phyloP scores from a whole-genome alignment of 2,113 vertebrate genomes.

The Connochaetes taurinus region DNA sequence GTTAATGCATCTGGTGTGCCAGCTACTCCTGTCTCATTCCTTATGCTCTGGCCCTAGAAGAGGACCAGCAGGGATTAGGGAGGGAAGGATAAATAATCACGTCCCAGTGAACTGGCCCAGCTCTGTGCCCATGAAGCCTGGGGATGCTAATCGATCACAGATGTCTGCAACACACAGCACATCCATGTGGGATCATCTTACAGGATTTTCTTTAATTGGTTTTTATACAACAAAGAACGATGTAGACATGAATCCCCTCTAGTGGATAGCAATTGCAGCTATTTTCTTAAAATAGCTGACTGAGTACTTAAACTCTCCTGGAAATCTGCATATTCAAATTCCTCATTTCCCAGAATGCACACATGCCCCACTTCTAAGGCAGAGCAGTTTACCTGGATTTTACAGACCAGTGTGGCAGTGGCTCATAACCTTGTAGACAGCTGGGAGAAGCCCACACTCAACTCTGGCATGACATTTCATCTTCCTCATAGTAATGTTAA shows the following conservation, averaged over 20 bases:
- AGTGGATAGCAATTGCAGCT: not conserved
- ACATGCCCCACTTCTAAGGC: not conserved
- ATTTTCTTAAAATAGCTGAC: not conserved
- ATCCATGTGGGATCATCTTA: too few species aligned
- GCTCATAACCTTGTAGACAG: not conserved
- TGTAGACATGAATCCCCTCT: not conserved
- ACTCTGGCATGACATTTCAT: rapidly evolving
- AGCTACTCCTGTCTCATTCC: not conserved
- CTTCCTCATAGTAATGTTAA: rapidly evolving
- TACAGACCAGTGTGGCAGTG: not conserved
- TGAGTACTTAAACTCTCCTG: not conserved
- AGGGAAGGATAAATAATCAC: not conserved
- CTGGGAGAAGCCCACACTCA: not conserved
- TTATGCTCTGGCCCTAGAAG: not conserved
- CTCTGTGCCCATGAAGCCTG: not conserved
- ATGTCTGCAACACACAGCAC: too few species aligned
- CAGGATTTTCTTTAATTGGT: not conserved
- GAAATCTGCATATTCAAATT: not conserved
- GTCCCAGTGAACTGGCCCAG: not conserved
- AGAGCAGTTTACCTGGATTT: not conserved
- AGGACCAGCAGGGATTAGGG: not conserved
- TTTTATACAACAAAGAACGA: not conserved
- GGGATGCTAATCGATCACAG: too few species aligned
- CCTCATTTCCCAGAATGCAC: too few species aligned
- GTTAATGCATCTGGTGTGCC: not conserved